phyloP scores from a whole-genome alignment of 2,797 vertebrate genomes.

The Triplophysa bombifrons region DNA sequence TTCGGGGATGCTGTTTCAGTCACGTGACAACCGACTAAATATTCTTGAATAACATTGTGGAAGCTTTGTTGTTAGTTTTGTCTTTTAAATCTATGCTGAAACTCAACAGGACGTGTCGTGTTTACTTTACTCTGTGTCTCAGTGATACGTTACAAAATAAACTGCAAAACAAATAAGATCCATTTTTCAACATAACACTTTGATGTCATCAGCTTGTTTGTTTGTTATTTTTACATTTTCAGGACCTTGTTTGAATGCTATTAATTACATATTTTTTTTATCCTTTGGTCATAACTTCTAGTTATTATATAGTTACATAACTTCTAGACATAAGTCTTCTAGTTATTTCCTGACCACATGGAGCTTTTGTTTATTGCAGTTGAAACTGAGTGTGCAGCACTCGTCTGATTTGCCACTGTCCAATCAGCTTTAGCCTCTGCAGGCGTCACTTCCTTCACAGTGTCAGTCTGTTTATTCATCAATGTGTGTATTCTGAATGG shows the following conservation, averaged over 20 bases:
- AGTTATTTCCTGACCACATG: conserved; percentile 30
- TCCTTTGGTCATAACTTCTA: no score
- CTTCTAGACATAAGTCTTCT: background rate
- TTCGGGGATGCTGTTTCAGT: background rate
- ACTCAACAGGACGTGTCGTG: background rate
- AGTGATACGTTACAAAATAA: background rate
- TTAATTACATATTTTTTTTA: no score
- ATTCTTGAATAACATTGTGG: background rate
- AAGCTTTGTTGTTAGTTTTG: background rate
- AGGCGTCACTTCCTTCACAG: conserved; percentile 63
- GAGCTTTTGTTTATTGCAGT: conserved; percentile 23
- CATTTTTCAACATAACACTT: background rate
- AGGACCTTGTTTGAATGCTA: background rate
- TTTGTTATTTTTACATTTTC: background rate
- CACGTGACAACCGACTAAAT: background rate
- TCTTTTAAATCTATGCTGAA: background rate
- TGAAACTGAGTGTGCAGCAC: background rate
- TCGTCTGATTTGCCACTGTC: conserved; percentile 39
- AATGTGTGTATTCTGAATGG: conserved; percentile 44
- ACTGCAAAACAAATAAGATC: background rate
- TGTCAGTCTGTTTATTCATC: conserved; percentile 73
- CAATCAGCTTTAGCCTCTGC: conserved; percentile 57
- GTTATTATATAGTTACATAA: no score
- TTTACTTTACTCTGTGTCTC: conserved; percentile 1
- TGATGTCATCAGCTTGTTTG: background rate